Evolutionary conservation across 2,797 vertebrate genomes (phyloP).

Genomic region (Tokudaia muenninki): DNA sequence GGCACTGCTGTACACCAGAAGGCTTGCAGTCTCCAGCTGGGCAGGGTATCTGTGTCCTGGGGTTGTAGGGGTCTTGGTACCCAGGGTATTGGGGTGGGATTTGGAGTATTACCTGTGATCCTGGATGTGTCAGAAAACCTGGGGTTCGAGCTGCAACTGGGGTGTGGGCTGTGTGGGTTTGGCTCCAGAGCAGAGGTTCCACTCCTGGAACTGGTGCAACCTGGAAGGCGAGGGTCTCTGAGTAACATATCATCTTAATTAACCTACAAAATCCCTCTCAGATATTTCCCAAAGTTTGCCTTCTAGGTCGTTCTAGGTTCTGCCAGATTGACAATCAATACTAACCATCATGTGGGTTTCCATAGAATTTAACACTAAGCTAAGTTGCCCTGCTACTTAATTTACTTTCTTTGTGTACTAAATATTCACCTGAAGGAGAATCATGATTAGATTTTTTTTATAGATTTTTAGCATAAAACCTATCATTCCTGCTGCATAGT

Average conservation of each 20-base stretch:
- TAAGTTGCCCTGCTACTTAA: neutral
- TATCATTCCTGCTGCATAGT: neutral
- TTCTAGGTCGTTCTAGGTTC: neutral
- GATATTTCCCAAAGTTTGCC: neutral
- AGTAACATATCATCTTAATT: neutral
- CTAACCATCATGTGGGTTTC: neutral
- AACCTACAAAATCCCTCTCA: neutral
- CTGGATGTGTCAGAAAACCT: no score
- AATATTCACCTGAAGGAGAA: neutral
- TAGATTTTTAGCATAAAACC: constrained; percentile 11
- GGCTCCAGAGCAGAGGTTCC: no score
- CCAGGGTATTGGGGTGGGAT: no score
- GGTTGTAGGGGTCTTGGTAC: no score
- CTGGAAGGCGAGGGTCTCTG: no score
- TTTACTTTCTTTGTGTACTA: constrained; percentile 13
- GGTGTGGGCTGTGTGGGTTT: no score
- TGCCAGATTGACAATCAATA: neutral
- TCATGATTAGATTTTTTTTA: neutral
- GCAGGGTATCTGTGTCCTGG: no score
- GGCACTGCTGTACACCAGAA: no score
- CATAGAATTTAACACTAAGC: neutral
- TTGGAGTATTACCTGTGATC: no score
- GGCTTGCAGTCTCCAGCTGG: no score
- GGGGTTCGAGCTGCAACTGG: no score
- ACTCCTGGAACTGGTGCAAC: no score